phyloP scores from a whole-genome alignment of 1,140 invertebrate genomes.

The Stegodyphus dumicola region DNA sequence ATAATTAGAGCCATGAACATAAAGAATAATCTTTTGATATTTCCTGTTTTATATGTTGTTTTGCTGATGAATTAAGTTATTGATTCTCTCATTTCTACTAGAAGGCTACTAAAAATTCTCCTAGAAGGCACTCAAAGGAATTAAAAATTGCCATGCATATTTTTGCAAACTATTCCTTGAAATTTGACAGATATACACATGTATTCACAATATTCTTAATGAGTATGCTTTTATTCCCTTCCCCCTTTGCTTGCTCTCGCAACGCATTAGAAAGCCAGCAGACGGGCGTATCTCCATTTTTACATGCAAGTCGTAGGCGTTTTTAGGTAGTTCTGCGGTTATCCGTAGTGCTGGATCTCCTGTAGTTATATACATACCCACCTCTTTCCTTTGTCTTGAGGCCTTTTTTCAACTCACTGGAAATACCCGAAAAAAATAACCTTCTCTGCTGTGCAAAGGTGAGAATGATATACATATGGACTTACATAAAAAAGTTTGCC shows the following conservation, averaged over 20 bases:
- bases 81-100: too few relatives aligned
- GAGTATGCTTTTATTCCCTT: not conserved
- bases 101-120: too few relatives aligned
- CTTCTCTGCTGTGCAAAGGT: not conserved
- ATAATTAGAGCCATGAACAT: too few relatives aligned
- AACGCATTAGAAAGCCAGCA: not conserved
- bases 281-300: slow-evolving; percentile 48
- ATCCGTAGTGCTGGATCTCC: not conserved
- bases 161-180: too few relatives aligned
- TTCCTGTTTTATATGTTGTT: too few relatives aligned
- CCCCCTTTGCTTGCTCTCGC: not conserved
- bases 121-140: too few relatives aligned
- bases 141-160: too few relatives aligned
- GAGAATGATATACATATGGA: slow-evolving; percentile 7
- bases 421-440: slow-evolving; percentile 21
- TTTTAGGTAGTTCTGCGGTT: slow-evolving; percentile 26
- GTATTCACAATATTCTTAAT: slow-evolving; percentile 3
- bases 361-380: slow-evolving; percentile 9
- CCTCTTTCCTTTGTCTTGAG: slow-evolving; percentile 43
- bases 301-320: slow-evolving; percentile 45
- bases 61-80: too few relatives aligned
- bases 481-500: not conserved
- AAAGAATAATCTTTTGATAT: too few relatives aligned
- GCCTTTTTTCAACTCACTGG: slow-evolving; percentile 22
- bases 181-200: too few relatives aligned